phyloP scores from a whole-genome alignment of 2,797 vertebrate species.

The Tinamus major region DNA sequence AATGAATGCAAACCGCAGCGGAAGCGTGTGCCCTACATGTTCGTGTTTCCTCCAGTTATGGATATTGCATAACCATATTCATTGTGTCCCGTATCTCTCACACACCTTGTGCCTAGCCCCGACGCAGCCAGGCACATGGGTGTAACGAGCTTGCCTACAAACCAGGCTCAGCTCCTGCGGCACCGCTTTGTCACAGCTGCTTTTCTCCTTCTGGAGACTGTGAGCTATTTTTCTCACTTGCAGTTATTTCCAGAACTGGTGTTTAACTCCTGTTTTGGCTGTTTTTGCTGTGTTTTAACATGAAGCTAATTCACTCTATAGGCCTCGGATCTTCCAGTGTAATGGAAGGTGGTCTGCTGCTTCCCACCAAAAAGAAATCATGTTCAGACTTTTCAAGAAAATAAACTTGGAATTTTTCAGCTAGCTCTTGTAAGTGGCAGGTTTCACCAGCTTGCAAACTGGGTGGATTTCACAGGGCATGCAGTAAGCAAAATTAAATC shows the following conservation, averaged over 20 bases:
- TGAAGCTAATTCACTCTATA: background rate
- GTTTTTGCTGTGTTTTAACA: background rate
- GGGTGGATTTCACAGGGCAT: background rate
- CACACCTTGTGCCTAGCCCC: background rate
- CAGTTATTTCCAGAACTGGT: background rate
- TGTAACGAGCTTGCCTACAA: background rate
- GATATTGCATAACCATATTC: background rate
- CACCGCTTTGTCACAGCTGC: background rate
- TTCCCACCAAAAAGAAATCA: background rate
- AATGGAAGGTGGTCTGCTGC: background rate
- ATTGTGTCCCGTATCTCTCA: background rate
- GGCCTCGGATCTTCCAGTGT: background rate
- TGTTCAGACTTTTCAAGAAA: background rate
- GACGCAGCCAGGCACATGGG: background rate
- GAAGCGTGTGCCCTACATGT: background rate
- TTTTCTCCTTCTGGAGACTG: background rate
- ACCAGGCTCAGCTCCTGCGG: background rate
- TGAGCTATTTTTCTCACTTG: background rate
- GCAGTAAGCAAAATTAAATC: background rate
- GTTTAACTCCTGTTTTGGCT: background rate
- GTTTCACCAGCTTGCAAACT: background rate
- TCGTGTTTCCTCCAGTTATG: background rate
- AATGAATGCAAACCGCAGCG: background rate
- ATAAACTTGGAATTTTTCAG: background rate
- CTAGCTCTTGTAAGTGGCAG: background rate